Conservation (phyloP, 2,888 invertebrate genomes). For the Spilosoma lubricipeda region DNA sequence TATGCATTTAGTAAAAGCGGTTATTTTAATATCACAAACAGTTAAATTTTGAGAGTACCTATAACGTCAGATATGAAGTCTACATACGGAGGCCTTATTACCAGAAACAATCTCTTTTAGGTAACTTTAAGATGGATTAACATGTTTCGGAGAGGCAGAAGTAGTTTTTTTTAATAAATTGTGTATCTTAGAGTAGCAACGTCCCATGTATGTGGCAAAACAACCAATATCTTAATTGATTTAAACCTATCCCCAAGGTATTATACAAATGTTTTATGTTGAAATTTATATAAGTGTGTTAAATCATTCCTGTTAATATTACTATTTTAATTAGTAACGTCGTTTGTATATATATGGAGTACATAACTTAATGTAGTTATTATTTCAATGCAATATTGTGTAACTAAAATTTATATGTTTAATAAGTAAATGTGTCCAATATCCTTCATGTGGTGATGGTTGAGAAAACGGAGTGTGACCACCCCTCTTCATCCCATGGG, state of each 20-base stretch:
- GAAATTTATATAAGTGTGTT: constrained; percentile 4
- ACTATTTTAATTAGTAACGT: constrained; percentile 26
- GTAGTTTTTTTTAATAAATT: too few relatives aligned
- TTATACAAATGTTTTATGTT: constrained; percentile 1
- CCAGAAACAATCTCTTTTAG: too few relatives aligned
- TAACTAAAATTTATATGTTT: background rate
- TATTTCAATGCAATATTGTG: background rate
- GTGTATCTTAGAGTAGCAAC: background rate
- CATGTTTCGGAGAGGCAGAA: too few relatives aligned
- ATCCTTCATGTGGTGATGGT: background rate
- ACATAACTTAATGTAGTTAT: constrained; percentile 12
- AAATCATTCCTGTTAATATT: constrained; percentile 41
- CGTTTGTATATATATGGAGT: constrained; percentile 40
- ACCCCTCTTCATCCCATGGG: too few relatives aligned
- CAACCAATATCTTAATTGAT: background rate
- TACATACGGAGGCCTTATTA: too few relatives aligned
- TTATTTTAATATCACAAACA: too few relatives aligned
- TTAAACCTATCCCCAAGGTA: background rate
- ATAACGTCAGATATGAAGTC: too few relatives aligned
- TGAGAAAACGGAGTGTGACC: too few relatives aligned
- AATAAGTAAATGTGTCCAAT: background rate
- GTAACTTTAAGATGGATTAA: too few relatives aligned
- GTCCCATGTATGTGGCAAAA: background rate
- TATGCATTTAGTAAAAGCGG: too few relatives aligned
- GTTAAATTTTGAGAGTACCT: too few relatives aligned